Evolutionary conservation across 1,140 invertebrate genomes (phyloP).

Genomic region (Leguminivora glycinivorella): DNA sequence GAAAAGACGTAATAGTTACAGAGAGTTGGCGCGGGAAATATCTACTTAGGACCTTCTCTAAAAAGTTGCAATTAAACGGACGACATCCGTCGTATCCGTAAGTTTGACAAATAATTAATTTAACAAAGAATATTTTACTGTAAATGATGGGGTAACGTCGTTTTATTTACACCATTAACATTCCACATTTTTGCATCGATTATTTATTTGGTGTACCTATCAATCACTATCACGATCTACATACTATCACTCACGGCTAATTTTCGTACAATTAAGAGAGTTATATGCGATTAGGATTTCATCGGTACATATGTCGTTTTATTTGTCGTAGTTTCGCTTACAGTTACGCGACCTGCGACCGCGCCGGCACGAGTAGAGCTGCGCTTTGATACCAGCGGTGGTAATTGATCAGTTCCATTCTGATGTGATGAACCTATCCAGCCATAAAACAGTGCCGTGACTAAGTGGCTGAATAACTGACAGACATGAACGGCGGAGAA

Average conservation of each 20-base stretch:
- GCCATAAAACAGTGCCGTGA: background rate
- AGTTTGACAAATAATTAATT: no score
- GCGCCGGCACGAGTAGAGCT: background rate
- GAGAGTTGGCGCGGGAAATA: no score
- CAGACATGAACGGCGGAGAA: background rate
- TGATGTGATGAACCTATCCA: background rate
- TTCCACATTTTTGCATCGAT: slow-evolving; percentile 9
- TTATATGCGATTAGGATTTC: background rate
- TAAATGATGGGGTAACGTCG: no score
- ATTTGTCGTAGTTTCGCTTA: background rate
- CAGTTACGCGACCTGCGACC: slow-evolving; percentile 14
- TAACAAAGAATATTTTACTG: no score
- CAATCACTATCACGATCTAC: background rate
- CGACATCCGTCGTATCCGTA: no score
- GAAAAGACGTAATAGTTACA: no score
- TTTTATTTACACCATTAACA: slow-evolving; percentile 4
- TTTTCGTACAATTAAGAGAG: background rate
- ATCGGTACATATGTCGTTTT: background rate
- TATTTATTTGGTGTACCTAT: slow-evolving; percentile 3
- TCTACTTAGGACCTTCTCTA: no score
- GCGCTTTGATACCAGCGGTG: background rate
- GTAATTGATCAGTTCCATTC: slow-evolving; percentile 12
- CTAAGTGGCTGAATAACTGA: background rate
- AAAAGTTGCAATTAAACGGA: no score
- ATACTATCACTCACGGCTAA: slow-evolving; percentile 4